phyloP scores from a whole-genome alignment of 1,140 invertebrate genomes.

The Harlomillsia oculata region DNA sequence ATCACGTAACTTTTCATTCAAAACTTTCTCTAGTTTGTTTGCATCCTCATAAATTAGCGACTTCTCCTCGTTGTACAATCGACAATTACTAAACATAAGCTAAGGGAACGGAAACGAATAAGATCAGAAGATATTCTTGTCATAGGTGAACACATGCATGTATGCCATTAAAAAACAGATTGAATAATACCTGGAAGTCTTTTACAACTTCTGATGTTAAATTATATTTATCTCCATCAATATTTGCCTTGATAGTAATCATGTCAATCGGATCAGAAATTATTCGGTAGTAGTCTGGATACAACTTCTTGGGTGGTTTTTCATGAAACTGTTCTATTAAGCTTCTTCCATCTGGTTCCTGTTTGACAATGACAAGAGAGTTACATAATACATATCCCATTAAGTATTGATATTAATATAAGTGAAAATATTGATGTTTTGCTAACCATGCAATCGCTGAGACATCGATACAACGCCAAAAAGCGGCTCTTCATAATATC shows the following conservation, averaged over 20 bases:
- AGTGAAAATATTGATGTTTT: neutral
- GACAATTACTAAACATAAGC: conserved; percentile 91
- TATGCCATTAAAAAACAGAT: neutral
- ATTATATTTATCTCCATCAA: conserved; percentile 55
- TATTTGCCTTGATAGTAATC: conserved; percentile 76
- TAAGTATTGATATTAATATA: neutral
- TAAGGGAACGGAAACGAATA: conserved; percentile 36
- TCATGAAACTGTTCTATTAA: conserved; percentile 90
- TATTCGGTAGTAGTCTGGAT: conserved; percentile 91
- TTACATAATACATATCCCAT: neutral
- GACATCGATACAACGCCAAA: conserved; percentile 60
- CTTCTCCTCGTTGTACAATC: conserved; percentile 90
- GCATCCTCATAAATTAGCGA: conserved; percentile 92
- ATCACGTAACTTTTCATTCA: conserved; percentile 75
- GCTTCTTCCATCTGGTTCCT: conserved; percentile 69
- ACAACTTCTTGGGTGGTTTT: conserved; percentile 88
- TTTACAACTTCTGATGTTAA: conserved; percentile 54
- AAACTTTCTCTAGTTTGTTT: conserved; percentile 69
- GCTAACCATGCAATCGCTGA: conserved; percentile 64
- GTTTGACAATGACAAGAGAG: conserved; percentile 17
- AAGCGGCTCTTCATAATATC: conserved; percentile 60
- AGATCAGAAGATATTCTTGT: neutral
- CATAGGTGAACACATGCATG: neutral
- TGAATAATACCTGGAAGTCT: conserved; percentile 52
- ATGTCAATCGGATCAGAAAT: conserved; percentile 92